Evolutionary conservation across 53 echinoderm and acorn worm genomes (phyloP).

Genomic region (Crossaster papposus): DNA sequence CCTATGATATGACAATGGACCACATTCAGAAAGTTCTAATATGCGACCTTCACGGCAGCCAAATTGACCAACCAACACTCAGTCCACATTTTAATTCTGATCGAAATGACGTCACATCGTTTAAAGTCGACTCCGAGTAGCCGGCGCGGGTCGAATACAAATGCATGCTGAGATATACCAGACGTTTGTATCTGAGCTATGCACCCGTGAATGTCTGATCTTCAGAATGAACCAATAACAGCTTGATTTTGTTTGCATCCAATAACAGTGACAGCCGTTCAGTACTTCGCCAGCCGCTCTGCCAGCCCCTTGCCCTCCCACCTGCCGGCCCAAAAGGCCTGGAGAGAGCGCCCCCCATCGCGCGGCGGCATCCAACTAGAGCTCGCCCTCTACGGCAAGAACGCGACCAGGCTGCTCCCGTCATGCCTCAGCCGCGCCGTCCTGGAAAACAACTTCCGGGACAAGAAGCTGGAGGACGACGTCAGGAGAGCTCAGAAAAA

Average conservation of each 20-base stretch:
- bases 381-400: slow-evolving; percentile 62
- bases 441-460: slow-evolving; percentile 4
- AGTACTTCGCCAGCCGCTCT: slow-evolving; percentile 19
- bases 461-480: slow-evolving; percentile 19
- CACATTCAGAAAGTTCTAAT: no score
- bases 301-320: neutral
- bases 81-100: no score
- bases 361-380: slow-evolving; percentile 19
- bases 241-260: neutral
- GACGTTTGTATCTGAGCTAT: no score
- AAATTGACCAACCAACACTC: no score
- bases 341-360: slow-evolving; percentile 23
- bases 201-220: no score
- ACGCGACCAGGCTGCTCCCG: slow-evolving; percentile 51
- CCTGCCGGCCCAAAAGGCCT: neutral
- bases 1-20: no score
- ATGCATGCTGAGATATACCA: no score
- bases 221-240: neutral
- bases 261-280: neutral
- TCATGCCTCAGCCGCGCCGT: slow-evolving; percentile 30
- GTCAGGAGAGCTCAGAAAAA: neutral
- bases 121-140: no score
- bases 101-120: no score
- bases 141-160: no score
- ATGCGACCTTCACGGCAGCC: no score